phyloP scores from a whole-genome alignment of 2,113 vertebrate species.

The Elaphurus davidianus region DNA sequence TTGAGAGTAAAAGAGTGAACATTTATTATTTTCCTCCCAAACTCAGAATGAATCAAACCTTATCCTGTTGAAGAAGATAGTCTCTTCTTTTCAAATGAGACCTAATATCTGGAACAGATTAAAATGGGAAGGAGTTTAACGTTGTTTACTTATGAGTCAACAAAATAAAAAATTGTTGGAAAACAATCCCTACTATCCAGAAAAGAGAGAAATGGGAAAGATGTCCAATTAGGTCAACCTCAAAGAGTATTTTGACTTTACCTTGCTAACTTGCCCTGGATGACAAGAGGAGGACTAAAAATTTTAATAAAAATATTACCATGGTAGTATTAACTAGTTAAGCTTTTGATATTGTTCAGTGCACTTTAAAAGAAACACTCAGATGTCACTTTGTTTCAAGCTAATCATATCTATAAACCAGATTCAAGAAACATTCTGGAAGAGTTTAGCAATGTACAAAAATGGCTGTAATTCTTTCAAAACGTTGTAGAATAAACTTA shows the following conservation, averaged over 20 bases:
- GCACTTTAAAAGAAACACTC: background rate
- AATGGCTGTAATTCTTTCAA: conserved; percentile 25
- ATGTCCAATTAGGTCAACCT: background rate
- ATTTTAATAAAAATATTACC: conserved; percentile 2
- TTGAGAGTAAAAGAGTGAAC: background rate
- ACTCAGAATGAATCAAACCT: background rate
- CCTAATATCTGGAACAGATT: conserved; percentile 25
- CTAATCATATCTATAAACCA: background rate
- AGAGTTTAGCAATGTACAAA: background rate
- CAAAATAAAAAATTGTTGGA: background rate
- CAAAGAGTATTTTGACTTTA: background rate
- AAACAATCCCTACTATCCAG: conserved; percentile 19
- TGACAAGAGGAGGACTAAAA: background rate
- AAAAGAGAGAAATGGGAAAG: background rate
- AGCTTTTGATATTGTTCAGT: background rate
- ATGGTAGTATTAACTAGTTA: background rate
- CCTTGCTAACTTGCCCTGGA: background rate
- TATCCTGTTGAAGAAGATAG: background rate
- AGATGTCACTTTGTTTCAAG: background rate
- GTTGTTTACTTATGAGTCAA: conserved; percentile 9
- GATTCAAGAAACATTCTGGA: background rate
- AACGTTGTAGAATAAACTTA: background rate
- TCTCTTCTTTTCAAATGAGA: conserved; percentile 5
- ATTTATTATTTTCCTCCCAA: background rate
- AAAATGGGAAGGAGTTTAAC: conserved; percentile 28